Evolutionary conservation across 2,113 vertebrate species (phyloP).

Genomic region (Butorides virescens): DNA sequence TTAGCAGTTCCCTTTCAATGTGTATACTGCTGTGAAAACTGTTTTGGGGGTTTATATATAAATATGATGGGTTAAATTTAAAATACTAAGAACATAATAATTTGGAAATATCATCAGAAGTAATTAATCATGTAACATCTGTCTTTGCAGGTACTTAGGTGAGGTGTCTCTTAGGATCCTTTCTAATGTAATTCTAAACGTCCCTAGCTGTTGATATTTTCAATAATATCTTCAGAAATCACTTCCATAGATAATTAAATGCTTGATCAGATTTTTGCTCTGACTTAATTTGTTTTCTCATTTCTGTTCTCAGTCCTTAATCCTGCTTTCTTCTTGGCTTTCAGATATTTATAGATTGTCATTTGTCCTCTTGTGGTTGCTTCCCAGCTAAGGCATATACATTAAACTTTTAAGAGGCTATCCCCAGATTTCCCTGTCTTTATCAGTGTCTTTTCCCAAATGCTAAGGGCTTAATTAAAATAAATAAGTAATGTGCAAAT

Average conservation of each 20-base stretch:
- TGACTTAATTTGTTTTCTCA: background rate
- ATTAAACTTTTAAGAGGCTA: background rate
- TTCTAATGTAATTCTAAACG: background rate
- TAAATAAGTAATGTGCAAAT: background rate
- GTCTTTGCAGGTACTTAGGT: background rate
- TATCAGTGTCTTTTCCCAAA: background rate
- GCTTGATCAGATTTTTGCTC: background rate
- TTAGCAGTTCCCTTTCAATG: background rate
- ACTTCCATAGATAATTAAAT: background rate
- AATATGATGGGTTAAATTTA: background rate
- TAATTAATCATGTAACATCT: background rate
- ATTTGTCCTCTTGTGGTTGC: background rate
- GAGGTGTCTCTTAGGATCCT: background rate
- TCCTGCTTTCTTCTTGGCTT: background rate
- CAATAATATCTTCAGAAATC: background rate
- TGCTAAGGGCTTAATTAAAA: background rate
- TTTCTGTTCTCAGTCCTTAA: background rate
- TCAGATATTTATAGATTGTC: background rate
- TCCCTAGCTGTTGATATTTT: background rate
- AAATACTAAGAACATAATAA: background rate
- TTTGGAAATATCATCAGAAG: background rate
- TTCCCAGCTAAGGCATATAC: background rate
- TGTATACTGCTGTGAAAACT: background rate
- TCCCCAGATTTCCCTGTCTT: background rate
- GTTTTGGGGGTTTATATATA: background rate